These are phyloP conservation scores for Hetaerina titia DNA, from an alignment of 2,888 invertebrate species.

Conservation along the genomic window DNA sequence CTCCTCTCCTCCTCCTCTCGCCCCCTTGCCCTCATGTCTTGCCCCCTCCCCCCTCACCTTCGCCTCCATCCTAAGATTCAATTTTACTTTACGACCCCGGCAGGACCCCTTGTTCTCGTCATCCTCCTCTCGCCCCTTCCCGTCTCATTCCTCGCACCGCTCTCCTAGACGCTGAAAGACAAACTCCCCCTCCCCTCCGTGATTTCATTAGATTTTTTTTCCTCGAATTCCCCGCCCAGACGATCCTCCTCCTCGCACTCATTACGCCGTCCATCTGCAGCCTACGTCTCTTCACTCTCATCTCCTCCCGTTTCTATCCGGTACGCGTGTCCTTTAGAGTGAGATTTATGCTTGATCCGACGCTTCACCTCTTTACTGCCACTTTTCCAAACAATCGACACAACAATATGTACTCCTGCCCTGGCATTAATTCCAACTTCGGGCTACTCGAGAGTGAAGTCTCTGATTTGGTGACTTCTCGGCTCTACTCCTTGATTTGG, in stretches of 20 bases:
- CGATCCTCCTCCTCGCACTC: neutral
- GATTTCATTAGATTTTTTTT: constrained; percentile 39
- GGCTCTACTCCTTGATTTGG: no score
- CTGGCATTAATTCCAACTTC: no score
- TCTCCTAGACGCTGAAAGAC: neutral
- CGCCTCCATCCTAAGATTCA: constrained; percentile 42
- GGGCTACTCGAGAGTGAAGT: no score
- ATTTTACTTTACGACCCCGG: constrained; percentile 61
- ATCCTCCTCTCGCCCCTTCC: constrained; percentile 15
- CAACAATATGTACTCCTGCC: no score
- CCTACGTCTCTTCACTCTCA: neutral
- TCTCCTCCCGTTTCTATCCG: neutral
- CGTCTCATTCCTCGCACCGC: neutral
- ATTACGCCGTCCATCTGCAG: neutral
- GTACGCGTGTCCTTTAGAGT: no score
- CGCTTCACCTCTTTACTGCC: no score
- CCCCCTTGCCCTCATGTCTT: neutral
- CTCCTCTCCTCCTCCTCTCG: neutral
- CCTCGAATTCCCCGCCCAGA: neutral
- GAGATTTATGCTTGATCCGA: no score
- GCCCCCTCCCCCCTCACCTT: no score
- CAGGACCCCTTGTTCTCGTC: constrained; percentile 32
- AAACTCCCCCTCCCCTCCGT: neutral
- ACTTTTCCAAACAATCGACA: no score
- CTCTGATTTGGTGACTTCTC: no score